Evolutionary conservation across 2,888 invertebrate species (phyloP).

Genomic region (Ophioninae sp.): DNA sequence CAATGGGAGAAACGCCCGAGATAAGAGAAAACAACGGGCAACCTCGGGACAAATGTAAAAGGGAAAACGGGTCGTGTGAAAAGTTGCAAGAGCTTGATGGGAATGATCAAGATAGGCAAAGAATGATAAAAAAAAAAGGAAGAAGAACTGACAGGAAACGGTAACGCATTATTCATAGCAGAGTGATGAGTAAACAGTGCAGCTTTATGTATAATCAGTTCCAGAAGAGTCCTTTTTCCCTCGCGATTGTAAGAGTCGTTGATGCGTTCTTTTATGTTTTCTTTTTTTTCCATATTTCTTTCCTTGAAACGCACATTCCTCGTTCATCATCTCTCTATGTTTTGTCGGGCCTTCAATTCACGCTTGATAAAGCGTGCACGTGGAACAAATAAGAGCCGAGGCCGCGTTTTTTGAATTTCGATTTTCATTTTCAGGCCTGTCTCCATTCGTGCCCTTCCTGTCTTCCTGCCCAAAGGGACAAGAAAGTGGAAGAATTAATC

Average conservation of each 20-base stretch:
- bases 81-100: neutral
- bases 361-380: conserved; percentile 2
- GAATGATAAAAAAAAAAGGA: neutral
- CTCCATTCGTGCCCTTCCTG: neutral
- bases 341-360: conserved; percentile 27
- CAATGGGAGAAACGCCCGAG: neutral
- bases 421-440: neutral
- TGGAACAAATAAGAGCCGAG: conserved; percentile 4
- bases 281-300: neutral
- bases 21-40: neutral
- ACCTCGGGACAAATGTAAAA: neutral
- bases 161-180: neutral
- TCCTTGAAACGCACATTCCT: neutral
- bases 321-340: conserved; percentile 32
- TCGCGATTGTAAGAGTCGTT: neutral
- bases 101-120: neutral
- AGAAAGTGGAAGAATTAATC: neutral
- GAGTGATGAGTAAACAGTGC: neutral
- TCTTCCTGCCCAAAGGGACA: neutral
- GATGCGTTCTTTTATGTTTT: neutral
- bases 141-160: neutral
- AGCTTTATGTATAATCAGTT: neutral
- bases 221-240: neutral
- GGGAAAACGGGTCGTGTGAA: neutral
- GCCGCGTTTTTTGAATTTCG: neutral